phyloP scores from a whole-genome alignment of 2,797 vertebrate genomes.

The Pangasius sanitwongsei region DNA sequence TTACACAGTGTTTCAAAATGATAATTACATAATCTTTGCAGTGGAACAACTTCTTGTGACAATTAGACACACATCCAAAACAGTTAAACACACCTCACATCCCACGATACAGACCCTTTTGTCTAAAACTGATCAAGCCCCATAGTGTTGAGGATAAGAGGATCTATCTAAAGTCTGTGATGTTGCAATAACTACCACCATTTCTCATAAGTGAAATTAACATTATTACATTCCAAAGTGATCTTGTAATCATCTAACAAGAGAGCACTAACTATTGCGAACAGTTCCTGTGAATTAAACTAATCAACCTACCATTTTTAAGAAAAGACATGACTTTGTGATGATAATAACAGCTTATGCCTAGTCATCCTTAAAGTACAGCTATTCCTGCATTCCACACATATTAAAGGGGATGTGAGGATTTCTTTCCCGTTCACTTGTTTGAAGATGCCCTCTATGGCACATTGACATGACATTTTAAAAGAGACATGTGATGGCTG shows the following conservation, averaged over 20 bases:
- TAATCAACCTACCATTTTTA: constrained; percentile 5
- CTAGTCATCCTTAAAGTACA: constrained; percentile 33
- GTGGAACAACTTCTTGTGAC: constrained; percentile 72
- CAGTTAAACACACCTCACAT: constrained; percentile 72
- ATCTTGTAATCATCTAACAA: background rate
- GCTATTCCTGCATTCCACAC: constrained; percentile 39
- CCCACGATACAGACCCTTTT: background rate
- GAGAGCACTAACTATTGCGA: background rate
- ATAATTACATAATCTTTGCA: constrained; percentile 79
- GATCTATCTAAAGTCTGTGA: background rate
- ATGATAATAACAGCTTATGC: constrained; percentile 1
- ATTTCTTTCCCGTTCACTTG: constrained; percentile 43
- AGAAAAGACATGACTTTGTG: background rate
- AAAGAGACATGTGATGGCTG: constrained; percentile 57
- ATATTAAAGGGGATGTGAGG: constrained; percentile 44
- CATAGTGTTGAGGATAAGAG: background rate
- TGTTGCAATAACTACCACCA: background rate
- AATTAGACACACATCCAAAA: constrained; percentile 78
- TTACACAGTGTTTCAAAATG: constrained; percentile 73
- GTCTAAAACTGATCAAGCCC: background rate
- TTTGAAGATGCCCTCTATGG: constrained; percentile 53
- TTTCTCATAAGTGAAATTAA: background rate
- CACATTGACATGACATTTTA: constrained; percentile 58
- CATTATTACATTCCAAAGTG: background rate
- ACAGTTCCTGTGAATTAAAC: background rate